phyloP scores from a whole-genome alignment of 2,797 vertebrate species.

The Silurus aristotelis region DNA sequence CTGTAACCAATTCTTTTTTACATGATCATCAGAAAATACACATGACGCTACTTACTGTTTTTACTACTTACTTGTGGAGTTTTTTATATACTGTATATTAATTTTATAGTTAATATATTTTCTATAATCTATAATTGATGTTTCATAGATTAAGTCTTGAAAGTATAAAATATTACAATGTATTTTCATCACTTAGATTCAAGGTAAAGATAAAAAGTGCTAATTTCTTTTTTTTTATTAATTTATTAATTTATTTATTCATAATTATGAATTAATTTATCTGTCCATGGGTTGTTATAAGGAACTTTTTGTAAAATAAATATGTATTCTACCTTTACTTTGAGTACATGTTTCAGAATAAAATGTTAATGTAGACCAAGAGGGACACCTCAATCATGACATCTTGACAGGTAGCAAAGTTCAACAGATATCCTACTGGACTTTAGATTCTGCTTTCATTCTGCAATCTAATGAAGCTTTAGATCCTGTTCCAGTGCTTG shows the following conservation, averaged over 20 bases:
- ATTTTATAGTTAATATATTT: neutral
- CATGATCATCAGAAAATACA: no score
- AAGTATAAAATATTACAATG: neutral
- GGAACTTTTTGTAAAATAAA: neutral
- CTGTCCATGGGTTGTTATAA: neutral
- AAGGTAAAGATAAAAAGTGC: neutral
- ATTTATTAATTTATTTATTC: neutral
- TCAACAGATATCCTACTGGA: neutral
- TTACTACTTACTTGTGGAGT: no score
- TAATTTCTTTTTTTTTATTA: neutral
- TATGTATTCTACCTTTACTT: no score
- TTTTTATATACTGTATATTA: no score
- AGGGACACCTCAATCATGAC: neutral
- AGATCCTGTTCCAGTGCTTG: neutral
- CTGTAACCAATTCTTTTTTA: no score
- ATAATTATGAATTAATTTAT: no score
- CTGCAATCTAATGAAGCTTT: neutral
- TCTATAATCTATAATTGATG: neutral
- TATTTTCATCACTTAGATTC: neutral
- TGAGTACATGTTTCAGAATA: no score
- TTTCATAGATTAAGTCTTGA: neutral
- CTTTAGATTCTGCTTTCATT: neutral
- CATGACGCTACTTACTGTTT: no score
- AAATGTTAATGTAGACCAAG: neutral
- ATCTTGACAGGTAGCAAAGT: neutral